Conservation (phyloP, 2,888 invertebrate species). For the Eugnorisma glareosa region DNA sequence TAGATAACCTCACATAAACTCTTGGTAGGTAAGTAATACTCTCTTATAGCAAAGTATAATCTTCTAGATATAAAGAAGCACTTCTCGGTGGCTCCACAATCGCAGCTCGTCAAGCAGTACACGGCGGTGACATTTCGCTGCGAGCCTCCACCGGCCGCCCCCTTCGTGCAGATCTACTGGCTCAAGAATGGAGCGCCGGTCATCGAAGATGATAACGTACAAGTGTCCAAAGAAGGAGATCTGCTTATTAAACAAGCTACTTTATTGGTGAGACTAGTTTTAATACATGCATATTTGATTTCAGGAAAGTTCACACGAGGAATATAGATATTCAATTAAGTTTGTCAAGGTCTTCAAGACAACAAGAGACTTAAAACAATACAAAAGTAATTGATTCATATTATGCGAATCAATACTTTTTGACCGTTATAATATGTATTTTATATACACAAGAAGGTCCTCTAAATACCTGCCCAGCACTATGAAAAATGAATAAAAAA, state of each 20-base stretch:
- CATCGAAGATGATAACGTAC: conserved; percentile 91
- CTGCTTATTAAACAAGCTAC: conserved; percentile 96
- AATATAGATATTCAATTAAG: not conserved
- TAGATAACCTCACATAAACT: not conserved
- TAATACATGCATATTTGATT: not conserved
- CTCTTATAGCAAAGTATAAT: not conserved
- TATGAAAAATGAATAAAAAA: too few species aligned
- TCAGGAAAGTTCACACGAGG: not conserved
- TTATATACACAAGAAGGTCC: not conserved
- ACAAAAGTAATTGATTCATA: not conserved
- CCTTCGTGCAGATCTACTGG: conserved; percentile 96
- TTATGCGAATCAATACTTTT: not conserved
- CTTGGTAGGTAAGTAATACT: not conserved
- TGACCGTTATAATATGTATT: not conserved
- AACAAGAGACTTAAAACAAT: not conserved
- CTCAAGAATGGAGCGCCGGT: conserved; percentile 94
- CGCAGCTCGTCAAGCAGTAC: conserved; percentile 95
- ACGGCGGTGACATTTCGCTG: conserved; percentile 96
- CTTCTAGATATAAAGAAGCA: conserved; percentile 95
- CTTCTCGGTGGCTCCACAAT: conserved; percentile 96
- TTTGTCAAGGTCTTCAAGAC: not conserved
- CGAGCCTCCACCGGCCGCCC: conserved; percentile 96
- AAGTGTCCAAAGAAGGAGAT: conserved; percentile 95
- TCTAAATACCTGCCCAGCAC: not conserved
- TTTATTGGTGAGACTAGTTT: conserved; percentile 87